Percentiles rank a stretch among this genome's conserved stretches.
Evolutionary conservation across 2,113 vertebrate genomes (phyloP).

Genomic region (Oxyura jamaicensis): DNA sequence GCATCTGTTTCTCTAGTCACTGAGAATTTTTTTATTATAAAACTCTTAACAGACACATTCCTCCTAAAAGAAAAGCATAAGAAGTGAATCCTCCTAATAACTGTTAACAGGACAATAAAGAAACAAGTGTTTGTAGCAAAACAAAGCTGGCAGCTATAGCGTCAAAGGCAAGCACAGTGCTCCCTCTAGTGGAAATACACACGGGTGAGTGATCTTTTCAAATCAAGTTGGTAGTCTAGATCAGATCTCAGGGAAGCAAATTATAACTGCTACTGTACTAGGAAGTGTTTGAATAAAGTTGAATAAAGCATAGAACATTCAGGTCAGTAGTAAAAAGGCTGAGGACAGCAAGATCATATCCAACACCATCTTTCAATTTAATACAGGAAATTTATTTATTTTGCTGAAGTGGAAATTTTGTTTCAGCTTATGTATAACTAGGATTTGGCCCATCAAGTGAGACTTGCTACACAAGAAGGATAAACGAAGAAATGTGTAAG

Average conservation of each 20-base stretch:
- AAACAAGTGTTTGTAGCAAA: not conserved
- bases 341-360: not conserved
- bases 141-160: fast-evolving
- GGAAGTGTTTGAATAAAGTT: not conserved
- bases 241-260: not conserved
- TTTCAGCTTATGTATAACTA: not conserved
- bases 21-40: not conserved
- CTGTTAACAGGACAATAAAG: not conserved
- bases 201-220: not conserved
- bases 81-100: not conserved
- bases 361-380: not conserved
- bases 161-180: not conserved
- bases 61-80: not conserved
- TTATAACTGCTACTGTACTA: not conserved
- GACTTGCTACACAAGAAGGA: not conserved
- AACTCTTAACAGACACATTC: not conserved
- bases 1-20: not conserved
- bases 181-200: slow-evolving; percentile 57
- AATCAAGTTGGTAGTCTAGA: fast-evolving
- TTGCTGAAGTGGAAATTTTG: not conserved
- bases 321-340: not conserved
- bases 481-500: not conserved
- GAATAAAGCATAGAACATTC: not conserved
- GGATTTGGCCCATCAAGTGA: not conserved
- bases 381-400: not conserved